Evolutionary conservation across 2,113 vertebrate species (phyloP), one percentile per base, ranked within the genome.

Genomic region (Apodemus speciosus): DNA sequence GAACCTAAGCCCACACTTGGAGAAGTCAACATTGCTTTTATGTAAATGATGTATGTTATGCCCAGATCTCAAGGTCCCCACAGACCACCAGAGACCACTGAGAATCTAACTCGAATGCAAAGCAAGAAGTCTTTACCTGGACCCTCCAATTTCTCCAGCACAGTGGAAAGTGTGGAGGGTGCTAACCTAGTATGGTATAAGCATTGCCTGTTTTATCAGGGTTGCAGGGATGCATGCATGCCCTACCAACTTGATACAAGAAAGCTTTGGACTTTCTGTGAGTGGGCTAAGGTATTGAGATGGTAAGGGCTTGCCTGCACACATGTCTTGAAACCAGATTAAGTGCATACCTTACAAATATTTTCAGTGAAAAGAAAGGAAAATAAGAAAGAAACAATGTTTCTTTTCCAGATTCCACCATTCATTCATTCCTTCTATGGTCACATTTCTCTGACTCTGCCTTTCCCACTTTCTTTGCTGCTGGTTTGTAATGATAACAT

Each of bases 321-420:
- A 99, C 99, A 5, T 99, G 99, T 99, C 99, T 98, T 98, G 99
- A 98, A 97, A 98, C 98, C 98, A 98, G 99, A 99, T 99, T 98
- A 99, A 99, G 99, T 99, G 99, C 99, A 99, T 99, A 99, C 99
- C 98, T 99, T 98, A 98, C 97, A 98, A 53, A 69, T 72, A 72
- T 72, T 72, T 72, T 43, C 21, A 72, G 9, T 72, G n/a, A 72
- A 43, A 72, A 62, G 23, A 62, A 62, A 64, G 27, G 32, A 64
- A 32, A 64, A 64, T 27, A 11, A 27, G 9, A 64, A 32, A 32
- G 9, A 64, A 64, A 32, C 62, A 64, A 30, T 27, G 11, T 30
- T 64, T 64, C 71, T 43, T 72, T 72, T 40, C 38, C 10, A 72
- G 71, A 43, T 40, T 25, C 20, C 21, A 43, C 40, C 9, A 43